Conservation (phyloP, 2,113 vertebrate genomes). For the Pterocles burchelli region DNA sequence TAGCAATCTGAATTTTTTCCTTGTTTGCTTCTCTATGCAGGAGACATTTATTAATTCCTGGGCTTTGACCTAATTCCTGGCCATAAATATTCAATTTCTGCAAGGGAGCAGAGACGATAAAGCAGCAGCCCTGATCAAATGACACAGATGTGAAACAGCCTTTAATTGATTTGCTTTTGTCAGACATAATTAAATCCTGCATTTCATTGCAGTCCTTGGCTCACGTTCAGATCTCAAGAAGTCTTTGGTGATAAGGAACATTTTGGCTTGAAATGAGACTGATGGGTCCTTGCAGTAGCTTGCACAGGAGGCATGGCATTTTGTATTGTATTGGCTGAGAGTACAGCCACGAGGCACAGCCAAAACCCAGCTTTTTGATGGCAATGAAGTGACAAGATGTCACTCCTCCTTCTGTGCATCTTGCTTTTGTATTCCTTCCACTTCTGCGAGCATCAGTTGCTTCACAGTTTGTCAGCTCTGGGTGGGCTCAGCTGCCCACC, state of each 20-base stretch:
- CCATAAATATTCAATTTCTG: constrained; percentile 38
- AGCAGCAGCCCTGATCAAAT: constrained; percentile 3
- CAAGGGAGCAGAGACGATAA: neutral
- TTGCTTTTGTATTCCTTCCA: neutral
- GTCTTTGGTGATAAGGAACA: constrained; percentile 25
- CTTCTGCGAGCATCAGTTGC: neutral
- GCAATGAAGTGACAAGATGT: neutral
- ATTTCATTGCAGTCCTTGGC: constrained; percentile 48
- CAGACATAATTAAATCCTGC: constrained; percentile 45
- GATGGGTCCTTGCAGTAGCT: neutral
- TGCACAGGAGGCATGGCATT: neutral
- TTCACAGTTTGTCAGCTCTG: neutral
- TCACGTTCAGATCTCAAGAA: neutral
- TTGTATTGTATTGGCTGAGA: neutral
- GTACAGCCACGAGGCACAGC: neutral
- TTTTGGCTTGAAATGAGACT: neutral
- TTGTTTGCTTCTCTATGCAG: neutral
- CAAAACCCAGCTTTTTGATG: neutral
- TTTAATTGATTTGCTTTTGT: constrained; percentile 64
- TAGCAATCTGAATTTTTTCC: neutral
- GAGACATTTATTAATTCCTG: neutral
- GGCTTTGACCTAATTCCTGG: constrained; percentile 37
- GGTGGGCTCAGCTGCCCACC: neutral
- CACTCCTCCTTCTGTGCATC: constrained; percentile 30
- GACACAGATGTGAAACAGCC: constrained; percentile 22